phyloP scores from a whole-genome alignment of 2,888 invertebrate genomes.

The Lysandra coridon region DNA sequence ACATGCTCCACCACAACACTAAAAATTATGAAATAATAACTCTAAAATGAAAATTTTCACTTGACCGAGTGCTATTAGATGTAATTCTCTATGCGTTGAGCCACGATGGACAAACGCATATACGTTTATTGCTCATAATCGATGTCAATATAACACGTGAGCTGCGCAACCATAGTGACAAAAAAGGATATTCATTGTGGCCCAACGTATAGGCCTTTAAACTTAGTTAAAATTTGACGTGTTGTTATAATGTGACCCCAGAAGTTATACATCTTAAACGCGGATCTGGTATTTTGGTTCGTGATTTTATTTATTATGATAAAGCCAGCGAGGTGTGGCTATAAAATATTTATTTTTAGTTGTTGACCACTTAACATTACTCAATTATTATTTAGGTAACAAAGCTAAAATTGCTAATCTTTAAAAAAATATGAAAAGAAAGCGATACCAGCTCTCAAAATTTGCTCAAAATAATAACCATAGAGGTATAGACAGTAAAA shows the following conservation, averaged over 20 bases:
- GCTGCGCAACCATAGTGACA: no score
- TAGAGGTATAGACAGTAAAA: neutral
- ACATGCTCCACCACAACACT: neutral
- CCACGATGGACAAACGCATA: neutral
- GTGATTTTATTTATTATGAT: constrained; percentile 4
- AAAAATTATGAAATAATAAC: neutral
- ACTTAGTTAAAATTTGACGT: neutral
- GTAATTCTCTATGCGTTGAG: neutral
- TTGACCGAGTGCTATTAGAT: neutral
- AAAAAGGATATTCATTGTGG: no score
- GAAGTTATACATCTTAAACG: neutral
- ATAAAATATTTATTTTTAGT: neutral
- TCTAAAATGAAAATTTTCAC: neutral
- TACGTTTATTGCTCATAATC: neutral
- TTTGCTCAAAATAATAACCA: neutral
- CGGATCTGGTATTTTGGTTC: neutral
- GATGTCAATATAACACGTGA: neutral
- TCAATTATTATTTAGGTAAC: no score
- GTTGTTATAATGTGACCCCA: neutral
- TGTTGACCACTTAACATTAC: neutral
- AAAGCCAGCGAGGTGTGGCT: neutral
- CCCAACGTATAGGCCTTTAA: neutral
- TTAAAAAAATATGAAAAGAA: neutral
- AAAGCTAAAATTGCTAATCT: no score
- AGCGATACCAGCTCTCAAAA: neutral